Evolutionary conservation across 2,113 vertebrate genomes (phyloP), one percentile per base, ranked within the genome.

Genomic region (Saccopteryx leptura): DNA sequence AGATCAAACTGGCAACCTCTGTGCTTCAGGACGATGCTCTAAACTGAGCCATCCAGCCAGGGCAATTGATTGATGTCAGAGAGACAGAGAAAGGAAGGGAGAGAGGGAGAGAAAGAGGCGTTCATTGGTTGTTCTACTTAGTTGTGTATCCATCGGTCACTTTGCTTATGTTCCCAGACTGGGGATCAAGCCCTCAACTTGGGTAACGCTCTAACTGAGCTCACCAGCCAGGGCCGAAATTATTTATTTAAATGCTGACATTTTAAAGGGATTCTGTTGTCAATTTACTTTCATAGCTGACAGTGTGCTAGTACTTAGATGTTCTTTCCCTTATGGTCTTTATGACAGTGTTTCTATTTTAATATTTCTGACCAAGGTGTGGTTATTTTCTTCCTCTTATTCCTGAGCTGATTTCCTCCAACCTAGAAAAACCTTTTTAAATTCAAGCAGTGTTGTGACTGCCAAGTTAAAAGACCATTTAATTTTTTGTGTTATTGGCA

Each of bases 401-500:
- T 96, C 93, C 39, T 31, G 93, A 96, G 10, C 81, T 1, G 58
- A 96, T 98, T 95, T 98, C 98, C 85, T 87, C 93, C 97, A 97
- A 94, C 75, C 90, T 95, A 97, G 79, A 96, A 97, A 91, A 94
- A 95, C 19, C n/a, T 66, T 93, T 98, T 89, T 82, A 91, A 95
- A 97, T 97, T 54, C 72, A 96, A 94, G 82, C 83, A 71, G 96
- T 96, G 92, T 96, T 90, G 90, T 93, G 69, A 95, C 78, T 97
- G 92, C 95, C 93, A 94, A 50, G 65, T 97, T 96, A 96, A 98
- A 98, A 96, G 96, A 96, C 95, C 88, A 69, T 97, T 98, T 98
- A 97, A 97, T 90, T 98, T 97, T 96, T 97, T 94, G 88, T 92
- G 90, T 96, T 96, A 86, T 95, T 98, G 97, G 97, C 98, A 96